Conservation (phyloP, 2,797 vertebrate genomes). For the Myripristis jacobus region DNA sequence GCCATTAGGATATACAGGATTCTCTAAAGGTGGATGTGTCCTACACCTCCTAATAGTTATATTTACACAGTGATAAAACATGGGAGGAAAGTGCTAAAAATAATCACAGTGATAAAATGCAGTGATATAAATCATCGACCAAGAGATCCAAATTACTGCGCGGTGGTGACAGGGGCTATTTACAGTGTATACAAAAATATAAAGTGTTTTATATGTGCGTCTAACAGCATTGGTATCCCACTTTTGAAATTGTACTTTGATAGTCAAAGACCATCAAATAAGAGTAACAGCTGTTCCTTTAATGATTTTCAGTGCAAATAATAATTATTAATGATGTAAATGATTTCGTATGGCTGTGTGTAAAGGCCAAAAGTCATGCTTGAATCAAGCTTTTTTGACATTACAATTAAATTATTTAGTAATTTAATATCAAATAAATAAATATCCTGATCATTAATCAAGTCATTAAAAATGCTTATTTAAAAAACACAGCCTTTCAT, state of each 20-base stretch:
- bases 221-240: slow-evolving; percentile 21
- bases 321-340: no score
- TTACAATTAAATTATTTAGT: no score
- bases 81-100: no score
- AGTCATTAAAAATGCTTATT: no score
- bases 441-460: no score
- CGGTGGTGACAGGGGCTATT: slow-evolving; percentile 44
- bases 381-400: no score
- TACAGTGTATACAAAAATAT: slow-evolving; percentile 6
- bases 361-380: no score
- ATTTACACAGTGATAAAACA: background rate
- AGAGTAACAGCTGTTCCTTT: background rate
- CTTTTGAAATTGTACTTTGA: slow-evolving; percentile 26
- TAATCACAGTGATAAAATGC: no score
- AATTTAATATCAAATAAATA: no score
- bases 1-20: background rate
- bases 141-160: background rate
- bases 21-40: slow-evolving; percentile 5
- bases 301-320: no score
- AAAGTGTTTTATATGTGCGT: background rate
- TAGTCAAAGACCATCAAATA: background rate
- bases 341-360: no score
- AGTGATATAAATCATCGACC: background rate
- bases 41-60: background rate
- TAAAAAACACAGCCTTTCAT: no score